Evolutionary conservation across 2,888 invertebrate genomes (phyloP).

Genomic region (Drosophila fulvimacula): DNA sequence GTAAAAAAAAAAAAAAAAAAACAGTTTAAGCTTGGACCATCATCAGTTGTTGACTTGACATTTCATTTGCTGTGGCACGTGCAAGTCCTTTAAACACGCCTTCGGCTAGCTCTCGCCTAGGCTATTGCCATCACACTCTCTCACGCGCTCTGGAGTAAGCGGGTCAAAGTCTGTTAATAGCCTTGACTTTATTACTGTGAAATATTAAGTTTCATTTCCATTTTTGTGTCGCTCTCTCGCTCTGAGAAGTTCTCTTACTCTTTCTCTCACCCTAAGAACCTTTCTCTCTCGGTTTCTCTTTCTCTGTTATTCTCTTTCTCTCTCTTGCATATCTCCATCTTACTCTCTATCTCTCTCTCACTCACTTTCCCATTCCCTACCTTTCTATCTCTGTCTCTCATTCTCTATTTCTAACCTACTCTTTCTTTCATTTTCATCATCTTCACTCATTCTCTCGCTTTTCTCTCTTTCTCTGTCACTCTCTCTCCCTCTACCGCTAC

Average conservation of each 20-base stretch:
- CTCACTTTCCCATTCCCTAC: neutral
- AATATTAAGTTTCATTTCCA: neutral
- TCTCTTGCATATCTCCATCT: neutral
- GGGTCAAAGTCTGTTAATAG: slow-evolving; percentile 3
- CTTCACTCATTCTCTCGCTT: neutral
- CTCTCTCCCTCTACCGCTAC: no score
- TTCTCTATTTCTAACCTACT: neutral
- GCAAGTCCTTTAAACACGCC: neutral
- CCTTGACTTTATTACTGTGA: neutral
- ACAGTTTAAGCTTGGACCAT: slow-evolving; percentile 29
- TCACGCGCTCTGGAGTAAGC: neutral
- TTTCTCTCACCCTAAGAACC: accelerated
- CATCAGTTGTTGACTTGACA: slow-evolving; percentile 41
- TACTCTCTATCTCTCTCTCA: neutral
- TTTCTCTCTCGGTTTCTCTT: neutral
- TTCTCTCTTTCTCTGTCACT: neutral
- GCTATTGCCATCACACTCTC: neutral
- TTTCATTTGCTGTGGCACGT: slow-evolving; percentile 18
- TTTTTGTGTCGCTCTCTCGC: neutral
- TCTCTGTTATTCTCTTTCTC: neutral
- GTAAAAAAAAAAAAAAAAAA: slow-evolving; percentile 12
- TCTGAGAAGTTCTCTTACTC: neutral
- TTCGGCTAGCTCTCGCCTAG: neutral
- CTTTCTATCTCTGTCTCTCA: neutral
- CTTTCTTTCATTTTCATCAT: neutral